Evolutionary conservation across 2,797 vertebrate genomes (phyloP), one percentile per base, ranked within the genome.

Genomic region (Okamejei kenojei): DNA sequence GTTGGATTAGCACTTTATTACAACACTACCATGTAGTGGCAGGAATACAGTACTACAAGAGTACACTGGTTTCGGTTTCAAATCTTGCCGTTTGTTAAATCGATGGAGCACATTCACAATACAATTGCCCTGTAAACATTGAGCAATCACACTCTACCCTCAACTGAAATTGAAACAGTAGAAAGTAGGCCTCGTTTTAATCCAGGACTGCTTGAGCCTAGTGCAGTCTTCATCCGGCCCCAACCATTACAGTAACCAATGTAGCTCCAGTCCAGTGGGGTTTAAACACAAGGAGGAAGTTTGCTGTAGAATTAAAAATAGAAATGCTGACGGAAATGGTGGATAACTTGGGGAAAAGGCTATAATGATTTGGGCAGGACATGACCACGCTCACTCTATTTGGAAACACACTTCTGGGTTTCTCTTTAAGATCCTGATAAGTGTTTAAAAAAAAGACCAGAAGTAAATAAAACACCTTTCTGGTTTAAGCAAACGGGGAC

Each of bases 11-110:
- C 84, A 88, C 63, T 88, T 88, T 88, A 88, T 88, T 88, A 88
- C 61, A 88, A 88, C 84, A 88, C 84, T 88, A 88, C 84, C 84
- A 88, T 88, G 84, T 88, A 88, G 84, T 88, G 84, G 84, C 84
- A 88, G 84, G 84, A 88, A 88, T 88, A 88, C 63, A 88, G 84
- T 88, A 88, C 84, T 88, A 68, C 84, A 88, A 88, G 84, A 88
- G 84, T 88, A 88, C n/a, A 68, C 35, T 88, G 84, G 32, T 88
- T 88, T 88, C 84, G 21, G 17, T 88, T 68, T 35, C 84, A 88
- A 68, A 65, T 88, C 63, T 88, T 88, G n/a, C 63, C 65, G n/a
- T 88, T 86, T n/a, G 82, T 32, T 84, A 68, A 88, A 88, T 35
- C 21, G 84, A 88, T n/a, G 61, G 84, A 88, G 84, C 84, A 88